Evolutionary conservation across 2,113 vertebrate genomes (phyloP), one percentile per base, ranked within the genome.

Genomic region (Vidua macroura): DNA sequence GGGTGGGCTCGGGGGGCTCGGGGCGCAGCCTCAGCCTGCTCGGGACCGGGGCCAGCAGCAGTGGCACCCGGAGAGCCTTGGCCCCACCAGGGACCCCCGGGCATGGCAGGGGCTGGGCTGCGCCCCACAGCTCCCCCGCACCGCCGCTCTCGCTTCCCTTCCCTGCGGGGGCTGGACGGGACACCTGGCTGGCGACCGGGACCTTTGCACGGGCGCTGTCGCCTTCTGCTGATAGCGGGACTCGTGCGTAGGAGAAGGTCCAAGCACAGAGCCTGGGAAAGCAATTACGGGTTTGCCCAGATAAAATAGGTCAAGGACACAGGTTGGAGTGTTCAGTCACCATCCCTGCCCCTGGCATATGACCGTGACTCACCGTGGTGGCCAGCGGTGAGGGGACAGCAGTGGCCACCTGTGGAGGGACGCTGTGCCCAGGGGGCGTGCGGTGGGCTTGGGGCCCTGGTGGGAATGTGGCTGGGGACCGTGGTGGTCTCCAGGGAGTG

Each of bases 401-500:
- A 1, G 11, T 7, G 28, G 46, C 53, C 33, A 6, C 73, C 63
- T 28, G 46, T 15, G 73, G 48, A 2, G 33, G 8, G 73, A 27
- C 0, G 3, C 35, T 11, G 69, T 24, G 22, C 35, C n/a, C 2
- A 12, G 15, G 5, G 1, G 25, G 7, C 0, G 2, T 1, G 35
- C 9, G 6, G 16, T 13, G 60, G 21, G 27, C 16, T 15, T 20
- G 37, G 44, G 59, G 22, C 31, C 3, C 14, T 25, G 58, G 41
- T 46, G 84, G 56, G 28, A 43, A n/a, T 24, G 70, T 1, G n/a
- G 18, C 10, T 14, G 13, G 30, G 51, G 20, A 8, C 2, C 1
- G 15, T 17, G 31, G 37, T 44, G 60, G 33, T 39, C 39, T 25
- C 2, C 0, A 10, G 64, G 41, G 41, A 31, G 43, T 2, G 4